Conservation (phyloP, 2,797 vertebrate genomes). For the Mormyrus proboscirostris region DNA sequence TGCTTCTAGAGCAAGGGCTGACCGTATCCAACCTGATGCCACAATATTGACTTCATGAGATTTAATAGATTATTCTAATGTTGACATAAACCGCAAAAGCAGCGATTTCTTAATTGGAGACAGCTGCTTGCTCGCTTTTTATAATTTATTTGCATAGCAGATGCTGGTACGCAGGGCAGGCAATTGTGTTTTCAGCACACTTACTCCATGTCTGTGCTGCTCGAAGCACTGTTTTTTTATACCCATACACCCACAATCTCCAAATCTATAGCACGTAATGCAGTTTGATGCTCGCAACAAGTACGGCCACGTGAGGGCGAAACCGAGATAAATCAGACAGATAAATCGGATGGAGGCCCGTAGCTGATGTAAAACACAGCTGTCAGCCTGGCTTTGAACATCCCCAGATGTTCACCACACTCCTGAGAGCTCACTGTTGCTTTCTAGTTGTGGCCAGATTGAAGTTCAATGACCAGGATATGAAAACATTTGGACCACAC, state of each 20-base stretch:
- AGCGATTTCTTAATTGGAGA: not conserved
- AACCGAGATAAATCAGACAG: not conserved
- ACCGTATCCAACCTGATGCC: not conserved
- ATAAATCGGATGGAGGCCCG: not conserved
- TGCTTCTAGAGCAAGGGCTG: not conserved
- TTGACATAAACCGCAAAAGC: not conserved
- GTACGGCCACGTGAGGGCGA: not conserved
- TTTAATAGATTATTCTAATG: not conserved
- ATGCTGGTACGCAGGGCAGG: not conserved
- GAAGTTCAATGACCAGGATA: not conserved
- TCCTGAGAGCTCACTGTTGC: not conserved
- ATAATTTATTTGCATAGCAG: not conserved
- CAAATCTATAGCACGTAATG: not conserved
- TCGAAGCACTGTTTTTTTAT: not conserved
- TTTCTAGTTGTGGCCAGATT: not conserved
- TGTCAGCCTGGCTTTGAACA: not conserved
- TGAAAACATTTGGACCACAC: not conserved
- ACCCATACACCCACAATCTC: not conserved
- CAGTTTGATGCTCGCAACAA: not conserved
- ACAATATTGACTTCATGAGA: not conserved
- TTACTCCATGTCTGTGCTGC: not conserved
- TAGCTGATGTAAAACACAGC: not conserved
- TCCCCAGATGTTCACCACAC: not conserved
- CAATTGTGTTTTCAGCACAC: not conserved
- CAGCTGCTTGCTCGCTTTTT: not conserved